Evolutionary conservation across 2,888 invertebrate species (phyloP).

Genomic region (Orchesella flavescens): DNA sequence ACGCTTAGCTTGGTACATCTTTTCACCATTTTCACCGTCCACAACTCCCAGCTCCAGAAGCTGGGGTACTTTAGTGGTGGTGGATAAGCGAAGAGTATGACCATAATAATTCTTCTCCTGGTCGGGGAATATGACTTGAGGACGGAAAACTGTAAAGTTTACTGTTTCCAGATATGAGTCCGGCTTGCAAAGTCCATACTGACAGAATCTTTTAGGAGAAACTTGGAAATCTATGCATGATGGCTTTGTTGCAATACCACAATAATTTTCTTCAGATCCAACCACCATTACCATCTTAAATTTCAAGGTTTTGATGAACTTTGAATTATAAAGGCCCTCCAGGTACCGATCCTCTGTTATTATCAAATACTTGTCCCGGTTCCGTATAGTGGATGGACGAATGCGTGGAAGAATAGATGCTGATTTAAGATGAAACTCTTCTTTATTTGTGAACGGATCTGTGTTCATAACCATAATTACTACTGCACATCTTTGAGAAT

Average conservation of each 20-base stretch:
- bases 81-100: constrained; percentile 26
- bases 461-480: constrained; percentile 20
- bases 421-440: background rate
- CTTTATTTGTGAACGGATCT: background rate
- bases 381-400: constrained; percentile 31
- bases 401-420: background rate
- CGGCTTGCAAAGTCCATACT: constrained; percentile 23
- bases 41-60: constrained; percentile 31
- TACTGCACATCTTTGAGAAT: constrained; percentile 22
- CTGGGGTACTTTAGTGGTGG: constrained; percentile 36
- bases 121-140: constrained; percentile 33
- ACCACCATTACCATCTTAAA: constrained; percentile 10
- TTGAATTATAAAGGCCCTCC: background rate
- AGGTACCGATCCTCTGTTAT: background rate
- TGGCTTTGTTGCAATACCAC: too few species aligned
- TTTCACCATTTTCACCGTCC: constrained; percentile 4
- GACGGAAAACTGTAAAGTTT: background rate
- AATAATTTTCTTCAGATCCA: background rate
- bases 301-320: constrained; percentile 22
- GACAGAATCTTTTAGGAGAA: background rate
- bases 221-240: background rate
- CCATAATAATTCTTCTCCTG: constrained; percentile 37
- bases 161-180: background rate
- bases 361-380: constrained; percentile 41
- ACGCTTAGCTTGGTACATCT: constrained; percentile 25